Base-by-base conservation (phyloP, 2,888 invertebrate species). In the Epinotia bilunana region DNA sequence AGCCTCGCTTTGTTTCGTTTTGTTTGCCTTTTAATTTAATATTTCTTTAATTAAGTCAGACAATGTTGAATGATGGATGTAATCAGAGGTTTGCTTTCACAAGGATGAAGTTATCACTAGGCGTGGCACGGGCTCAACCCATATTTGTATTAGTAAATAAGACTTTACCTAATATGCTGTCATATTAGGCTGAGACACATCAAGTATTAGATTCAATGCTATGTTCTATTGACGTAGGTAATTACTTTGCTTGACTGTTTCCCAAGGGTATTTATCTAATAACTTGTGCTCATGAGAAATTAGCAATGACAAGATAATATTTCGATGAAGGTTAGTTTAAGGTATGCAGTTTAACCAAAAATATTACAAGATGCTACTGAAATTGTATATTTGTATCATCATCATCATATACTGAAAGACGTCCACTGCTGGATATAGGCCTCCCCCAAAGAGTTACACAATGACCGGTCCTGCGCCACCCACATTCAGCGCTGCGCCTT, bases 1-100 rank as follows among this genome's bases (percentile, higher is more conserved):
- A 76, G 76, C 62, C 71, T 72, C 78, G 77, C 77, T 83, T 81
- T 79, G 76, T 79, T 70, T 77, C 76, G 72, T 78, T 72, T 80
- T 80, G 79, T 83, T 82, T 84, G 81, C 80, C 77, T 84, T 83
- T 82, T 81, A 82, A 83, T 82, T 83, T 79, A 73, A 77, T 81
- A 80, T 79, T 67, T 74, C 77, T 64, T 76, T 65, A 61, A 62
- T 70, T 58, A 64, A 74, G 39, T 64, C 18, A 23, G 67, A 73
- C 73, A 68, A 62, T 68, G 28, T 62, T 73, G 43, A 74, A 57
- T 74, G 55, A 65, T 67, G 55, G 53, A 73, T 60, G 58, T 73
- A 73, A 73, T 73, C 49, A 73, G 65, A 65, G 72, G 49, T 73
- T 57, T 58, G 57, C 58, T 69, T 69, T 69, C 46, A 69, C 23